A percentile compares a stretch with the other conserved stretches of the same genome.
Evolutionary conservation across 2,888 invertebrate species (phyloP).

Genomic region (Orthonevra nobilis): DNA sequence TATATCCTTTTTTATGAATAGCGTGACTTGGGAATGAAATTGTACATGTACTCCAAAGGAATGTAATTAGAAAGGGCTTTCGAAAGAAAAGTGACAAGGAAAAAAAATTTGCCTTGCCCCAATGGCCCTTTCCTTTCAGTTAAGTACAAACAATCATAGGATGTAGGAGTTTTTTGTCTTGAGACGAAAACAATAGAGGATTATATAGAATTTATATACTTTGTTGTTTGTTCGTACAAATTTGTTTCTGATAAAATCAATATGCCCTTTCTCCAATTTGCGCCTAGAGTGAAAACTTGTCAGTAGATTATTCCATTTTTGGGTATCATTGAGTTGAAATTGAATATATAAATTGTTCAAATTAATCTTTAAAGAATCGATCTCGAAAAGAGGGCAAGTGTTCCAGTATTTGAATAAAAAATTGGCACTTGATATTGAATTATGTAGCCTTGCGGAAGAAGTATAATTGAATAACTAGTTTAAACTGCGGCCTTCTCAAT

Average conservation of each 20-base stretch:
- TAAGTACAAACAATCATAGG: constrained; percentile 31
- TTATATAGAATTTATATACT: constrained; percentile 28
- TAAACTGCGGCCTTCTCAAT: constrained; percentile 5
- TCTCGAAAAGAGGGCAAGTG: not conserved
- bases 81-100: not conserved
- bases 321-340: constrained; percentile 19
- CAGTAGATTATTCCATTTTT: constrained; percentile 6
- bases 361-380: constrained; percentile 35
- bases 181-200: constrained; percentile 16
- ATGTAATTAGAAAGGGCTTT: constrained; percentile 16
- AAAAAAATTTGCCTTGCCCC: constrained; percentile 3
- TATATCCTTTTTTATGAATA: constrained; percentile 28
- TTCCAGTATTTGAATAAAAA: constrained; percentile 21
- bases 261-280: not conserved
- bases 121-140: constrained; percentile 19
- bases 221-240: constrained; percentile 16
- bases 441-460: not conserved
- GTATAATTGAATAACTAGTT: constrained; percentile 8
- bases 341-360: constrained; percentile 13
- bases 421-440: constrained; percentile 13
- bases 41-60: constrained; percentile 5
- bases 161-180: constrained; percentile 35
- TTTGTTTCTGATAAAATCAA: constrained; percentile 28
- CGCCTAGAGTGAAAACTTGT: too few species aligned
- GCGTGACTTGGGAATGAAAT: constrained; percentile 8